These are phyloP conservation scores for Lutraria lutraria DNA, from an alignment of 2,888 invertebrate species.

Conservation along the genomic window DNA sequence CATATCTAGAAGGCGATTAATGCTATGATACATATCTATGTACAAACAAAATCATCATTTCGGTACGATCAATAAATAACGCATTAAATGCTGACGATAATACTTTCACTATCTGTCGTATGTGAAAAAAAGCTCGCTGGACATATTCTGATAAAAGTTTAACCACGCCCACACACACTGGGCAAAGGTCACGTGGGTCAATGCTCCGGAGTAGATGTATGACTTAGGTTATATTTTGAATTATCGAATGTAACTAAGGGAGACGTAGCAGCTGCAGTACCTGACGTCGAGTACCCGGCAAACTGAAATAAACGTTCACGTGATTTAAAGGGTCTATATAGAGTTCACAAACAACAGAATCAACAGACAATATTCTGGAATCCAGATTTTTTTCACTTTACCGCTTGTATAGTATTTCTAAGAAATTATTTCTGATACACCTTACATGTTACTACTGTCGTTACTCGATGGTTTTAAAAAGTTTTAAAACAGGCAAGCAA, in stretches of 20 bases:
- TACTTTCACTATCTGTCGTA: neutral
- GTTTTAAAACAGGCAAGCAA: too few species aligned
- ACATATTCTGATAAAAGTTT: neutral
- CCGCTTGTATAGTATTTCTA: too few species aligned
- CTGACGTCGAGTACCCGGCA: conserved; percentile 44
- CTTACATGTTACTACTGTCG: too few species aligned
- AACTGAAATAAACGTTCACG: conserved; percentile 49
- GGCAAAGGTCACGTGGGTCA: conserved; percentile 6
- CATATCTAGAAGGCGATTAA: neutral
- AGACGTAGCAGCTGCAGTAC: conserved; percentile 42
- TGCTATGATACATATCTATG: neutral
- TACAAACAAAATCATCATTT: neutral
- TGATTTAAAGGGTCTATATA: too few species aligned
- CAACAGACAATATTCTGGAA: neutral
- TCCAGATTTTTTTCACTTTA: too few species aligned
- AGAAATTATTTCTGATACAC: too few species aligned
- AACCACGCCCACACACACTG: neutral
- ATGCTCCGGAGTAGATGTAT: conserved; percentile 43
- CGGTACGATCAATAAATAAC: neutral
- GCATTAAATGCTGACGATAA: neutral
- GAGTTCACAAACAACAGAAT: neutral
- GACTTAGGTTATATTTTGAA: conserved; percentile 48
- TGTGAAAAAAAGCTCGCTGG: neutral
- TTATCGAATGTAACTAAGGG: conserved; percentile 67
- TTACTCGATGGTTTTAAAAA: too few species aligned